Conservation (phyloP, 2,113 vertebrate species). For the Oncorhynchus clarkii region DNA sequence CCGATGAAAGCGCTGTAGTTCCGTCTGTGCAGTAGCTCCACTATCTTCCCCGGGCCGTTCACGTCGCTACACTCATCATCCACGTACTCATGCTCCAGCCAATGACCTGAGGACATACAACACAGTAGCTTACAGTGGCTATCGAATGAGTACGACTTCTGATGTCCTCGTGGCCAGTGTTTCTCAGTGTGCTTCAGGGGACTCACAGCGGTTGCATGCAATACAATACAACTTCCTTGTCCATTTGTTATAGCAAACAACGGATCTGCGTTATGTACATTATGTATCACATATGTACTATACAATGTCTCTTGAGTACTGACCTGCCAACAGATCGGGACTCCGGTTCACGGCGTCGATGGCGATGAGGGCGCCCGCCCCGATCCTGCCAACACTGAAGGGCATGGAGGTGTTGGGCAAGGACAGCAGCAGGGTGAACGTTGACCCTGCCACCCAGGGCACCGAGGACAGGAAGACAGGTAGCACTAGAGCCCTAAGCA, state of each 20-base stretch:
- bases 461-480: neutral
- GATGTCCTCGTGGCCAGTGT: no score
- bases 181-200: no score
- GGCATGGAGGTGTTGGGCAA: slow-evolving; percentile 43
- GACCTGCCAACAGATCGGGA: slow-evolving; percentile 41
- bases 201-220: no score
- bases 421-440: slow-evolving; percentile 47
- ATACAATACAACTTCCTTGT: no score
- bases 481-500: neutral
- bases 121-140: neutral
- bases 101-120: slow-evolving; percentile 35
- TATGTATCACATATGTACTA: neutral
- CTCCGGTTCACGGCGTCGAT: slow-evolving; percentile 39
- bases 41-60: slow-evolving; percentile 43
- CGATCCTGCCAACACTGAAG: slow-evolving; percentile 42
- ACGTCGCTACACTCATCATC: slow-evolving; percentile 45
- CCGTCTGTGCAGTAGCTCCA: slow-evolving; percentile 18
- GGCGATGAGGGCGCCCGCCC: slow-evolving; percentile 41
- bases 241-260: no score
- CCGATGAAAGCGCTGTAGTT: slow-evolving; percentile 53
- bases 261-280: no score
- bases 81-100: slow-evolving; percentile 42
- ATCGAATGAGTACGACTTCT: neutral
- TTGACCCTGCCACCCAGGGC: neutral
- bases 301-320: neutral